Percentiles rank a stretch among this genome's conserved stretches.
Conservation (phyloP, 2,113 vertebrate genomes). For the Nesogale talazaci region DNA sequence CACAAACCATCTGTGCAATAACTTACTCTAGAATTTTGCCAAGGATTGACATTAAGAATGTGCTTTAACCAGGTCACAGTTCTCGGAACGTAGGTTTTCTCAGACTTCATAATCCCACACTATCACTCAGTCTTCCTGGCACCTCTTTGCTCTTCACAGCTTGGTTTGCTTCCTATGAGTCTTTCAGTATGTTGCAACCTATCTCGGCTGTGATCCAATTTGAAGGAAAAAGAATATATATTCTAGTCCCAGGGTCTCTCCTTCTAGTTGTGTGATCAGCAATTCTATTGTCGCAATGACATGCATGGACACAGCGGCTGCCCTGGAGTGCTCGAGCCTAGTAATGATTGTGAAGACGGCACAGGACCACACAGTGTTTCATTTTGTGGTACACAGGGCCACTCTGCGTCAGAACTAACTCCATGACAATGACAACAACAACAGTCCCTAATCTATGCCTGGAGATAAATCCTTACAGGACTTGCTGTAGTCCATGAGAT, state of each 20-base stretch:
- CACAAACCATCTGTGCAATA: conserved; percentile 37
- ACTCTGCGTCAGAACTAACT: no score
- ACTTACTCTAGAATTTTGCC: conserved; percentile 61
- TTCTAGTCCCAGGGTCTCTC: not conserved
- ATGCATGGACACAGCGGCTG: no score
- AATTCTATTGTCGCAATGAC: not conserved
- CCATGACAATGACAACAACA: no score
- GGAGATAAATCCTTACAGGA: not conserved
- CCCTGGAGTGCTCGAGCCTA: no score
- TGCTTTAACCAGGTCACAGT: conserved; percentile 35
- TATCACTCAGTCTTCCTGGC: conserved; percentile 56
- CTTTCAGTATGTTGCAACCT: not conserved
- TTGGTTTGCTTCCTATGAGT: not conserved
- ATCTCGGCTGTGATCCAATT: conserved; percentile 24
- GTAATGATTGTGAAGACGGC: no score
- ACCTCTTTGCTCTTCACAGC: conserved; percentile 14
- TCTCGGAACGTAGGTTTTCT: conserved; percentile 61
- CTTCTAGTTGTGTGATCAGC: not conserved
- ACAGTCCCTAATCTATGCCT: not conserved
- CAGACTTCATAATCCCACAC: conserved; percentile 60
- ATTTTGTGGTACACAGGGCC: no score
- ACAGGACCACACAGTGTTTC: no score
- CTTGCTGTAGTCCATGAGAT: not conserved
- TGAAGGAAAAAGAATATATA: not conserved
- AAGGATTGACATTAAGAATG: conserved; percentile 62